Evolutionary conservation across 2,113 vertebrate species (phyloP).

Genomic region (Myrmecophaga tridactyla): DNA sequence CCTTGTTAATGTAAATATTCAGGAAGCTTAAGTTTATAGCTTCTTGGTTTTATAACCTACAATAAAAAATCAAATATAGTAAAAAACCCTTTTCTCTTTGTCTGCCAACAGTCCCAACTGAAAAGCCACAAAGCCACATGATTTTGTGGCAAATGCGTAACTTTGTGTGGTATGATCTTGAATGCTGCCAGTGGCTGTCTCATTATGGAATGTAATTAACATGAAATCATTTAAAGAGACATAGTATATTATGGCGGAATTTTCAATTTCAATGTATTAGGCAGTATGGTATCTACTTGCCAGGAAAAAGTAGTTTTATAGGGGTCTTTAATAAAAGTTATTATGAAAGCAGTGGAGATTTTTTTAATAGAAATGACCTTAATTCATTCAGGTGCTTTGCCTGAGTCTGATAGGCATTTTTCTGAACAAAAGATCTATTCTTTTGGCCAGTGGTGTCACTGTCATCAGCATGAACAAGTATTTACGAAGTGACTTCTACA

Average conservation of each 20-base stretch:
- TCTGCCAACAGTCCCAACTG: neutral
- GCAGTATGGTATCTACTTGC: conserved; percentile 22
- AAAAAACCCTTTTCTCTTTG: conserved; percentile 49
- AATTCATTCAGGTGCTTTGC: conserved; percentile 20
- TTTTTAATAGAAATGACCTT: conserved; percentile 48
- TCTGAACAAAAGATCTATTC: conserved; percentile 12
- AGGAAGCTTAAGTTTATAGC: conserved; percentile 55
- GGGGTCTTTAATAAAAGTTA: conserved; percentile 32
- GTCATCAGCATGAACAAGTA: neutral
- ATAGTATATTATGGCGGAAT: conserved; percentile 26
- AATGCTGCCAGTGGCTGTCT: neutral
- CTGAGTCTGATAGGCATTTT: conserved; percentile 24
- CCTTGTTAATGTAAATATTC: conserved; percentile 60
- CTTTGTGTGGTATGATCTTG: neutral
- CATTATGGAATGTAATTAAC: neutral
- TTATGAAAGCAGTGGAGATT: conserved; percentile 7
- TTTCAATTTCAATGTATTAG: conserved; percentile 54
- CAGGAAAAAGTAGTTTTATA: conserved; percentile 48
- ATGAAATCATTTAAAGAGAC: conserved; percentile 47
- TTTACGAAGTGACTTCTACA: neutral
- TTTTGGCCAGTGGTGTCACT: neutral
- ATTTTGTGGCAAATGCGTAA: conserved; percentile 18
- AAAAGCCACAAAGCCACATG: neutral
- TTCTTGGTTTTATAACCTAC: conserved; percentile 49
- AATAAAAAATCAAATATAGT: conserved; percentile 43